A percentile compares a stretch with the other conserved stretches of the same genome.
These are phyloP conservation scores for Papilio demoleus DNA, from an alignment of 2,888 invertebrate genomes.

Conservation along the genomic window DNA sequence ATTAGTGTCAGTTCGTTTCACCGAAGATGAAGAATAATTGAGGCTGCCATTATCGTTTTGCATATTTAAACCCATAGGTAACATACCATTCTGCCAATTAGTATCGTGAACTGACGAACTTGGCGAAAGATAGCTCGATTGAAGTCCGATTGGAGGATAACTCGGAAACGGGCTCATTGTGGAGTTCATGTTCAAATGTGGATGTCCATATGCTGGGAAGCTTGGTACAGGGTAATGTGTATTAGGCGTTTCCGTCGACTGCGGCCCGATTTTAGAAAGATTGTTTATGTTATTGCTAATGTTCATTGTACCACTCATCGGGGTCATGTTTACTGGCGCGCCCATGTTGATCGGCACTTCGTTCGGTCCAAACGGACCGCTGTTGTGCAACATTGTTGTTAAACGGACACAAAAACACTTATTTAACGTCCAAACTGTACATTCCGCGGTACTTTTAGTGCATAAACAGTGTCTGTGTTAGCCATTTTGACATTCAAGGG, in stretches of 20 bases:
- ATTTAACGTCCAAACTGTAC: conserved; percentile 43
- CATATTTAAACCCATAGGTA: conserved; percentile 64
- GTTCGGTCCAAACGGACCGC: conserved; percentile 67
- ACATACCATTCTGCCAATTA: conserved; percentile 57
- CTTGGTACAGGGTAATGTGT: conserved; percentile 60
- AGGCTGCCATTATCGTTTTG: conserved; percentile 49
- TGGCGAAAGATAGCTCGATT: conserved; percentile 53
- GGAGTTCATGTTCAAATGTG: conserved; percentile 54
- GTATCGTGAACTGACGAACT: conserved; percentile 51
- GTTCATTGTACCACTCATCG: conserved; percentile 57
- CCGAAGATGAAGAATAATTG: conserved; percentile 30
- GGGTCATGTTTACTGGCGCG: conserved; percentile 62
- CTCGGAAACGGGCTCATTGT: conserved; percentile 59
- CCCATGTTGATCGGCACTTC: conserved; percentile 67
- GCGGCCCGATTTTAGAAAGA: conserved; percentile 62
- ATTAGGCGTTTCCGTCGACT: conserved; percentile 51
- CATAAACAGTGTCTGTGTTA: conserved; percentile 63
- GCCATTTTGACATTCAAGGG: conserved; percentile 68
- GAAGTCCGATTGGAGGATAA: conserved; percentile 58
- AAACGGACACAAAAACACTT: conserved; percentile 42
- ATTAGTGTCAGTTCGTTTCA: conserved; percentile 39
- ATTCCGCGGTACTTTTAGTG: conserved; percentile 47
- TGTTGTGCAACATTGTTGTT: conserved; percentile 71
- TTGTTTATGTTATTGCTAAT: conserved; percentile 64
- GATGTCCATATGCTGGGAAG: conserved; percentile 58